Percentiles rank a stretch among this genome's conserved stretches.
Evolutionary conservation across 2,888 invertebrate genomes (phyloP).

Genomic region (Acleris laterana): DNA sequence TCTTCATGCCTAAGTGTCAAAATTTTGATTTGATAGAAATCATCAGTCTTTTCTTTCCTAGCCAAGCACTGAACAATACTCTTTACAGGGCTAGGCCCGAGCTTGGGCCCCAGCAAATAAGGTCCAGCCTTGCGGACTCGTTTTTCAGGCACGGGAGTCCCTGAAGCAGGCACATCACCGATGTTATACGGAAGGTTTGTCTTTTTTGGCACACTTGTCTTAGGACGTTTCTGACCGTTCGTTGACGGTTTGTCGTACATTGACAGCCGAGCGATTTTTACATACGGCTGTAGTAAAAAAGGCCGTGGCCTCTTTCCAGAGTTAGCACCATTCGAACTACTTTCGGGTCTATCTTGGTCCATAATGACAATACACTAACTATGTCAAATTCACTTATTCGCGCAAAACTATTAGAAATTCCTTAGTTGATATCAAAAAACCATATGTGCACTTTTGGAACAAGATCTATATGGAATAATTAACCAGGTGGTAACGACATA

Average conservation of each 20-base stretch:
- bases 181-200: slow-evolving; percentile 61
- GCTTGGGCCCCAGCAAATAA: slow-evolving; percentile 87
- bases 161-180: slow-evolving; percentile 75
- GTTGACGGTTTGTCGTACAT: slow-evolving; percentile 64
- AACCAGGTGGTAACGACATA: slow-evolving; percentile 9
- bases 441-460: slow-evolving; percentile 2
- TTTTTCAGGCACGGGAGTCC: slow-evolving; percentile 81
- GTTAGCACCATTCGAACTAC: slow-evolving; percentile 55
- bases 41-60: slow-evolving; percentile 87
- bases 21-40: slow-evolving; percentile 89
- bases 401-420: background rate
- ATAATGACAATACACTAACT: slow-evolving; percentile 53
- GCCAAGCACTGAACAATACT: slow-evolving; percentile 91
- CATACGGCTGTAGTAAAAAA: slow-evolving; percentile 71
- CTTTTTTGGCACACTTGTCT: slow-evolving; percentile 57
- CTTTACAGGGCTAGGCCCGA: slow-evolving; percentile 89
- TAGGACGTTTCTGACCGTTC: slow-evolving; percentile 62
- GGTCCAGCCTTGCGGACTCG: slow-evolving; percentile 86
- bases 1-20: slow-evolving; percentile 79
- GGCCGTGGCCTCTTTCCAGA: slow-evolving; percentile 78
- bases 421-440: slow-evolving; percentile 13
- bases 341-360: slow-evolving; percentile 75
- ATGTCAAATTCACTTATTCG: slow-evolving; percentile 40
- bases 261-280: slow-evolving; percentile 70
- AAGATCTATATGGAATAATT: slow-evolving; percentile 22